Conservation (phyloP, 2,113 vertebrate species). For the Sardina pilchardus region DNA sequence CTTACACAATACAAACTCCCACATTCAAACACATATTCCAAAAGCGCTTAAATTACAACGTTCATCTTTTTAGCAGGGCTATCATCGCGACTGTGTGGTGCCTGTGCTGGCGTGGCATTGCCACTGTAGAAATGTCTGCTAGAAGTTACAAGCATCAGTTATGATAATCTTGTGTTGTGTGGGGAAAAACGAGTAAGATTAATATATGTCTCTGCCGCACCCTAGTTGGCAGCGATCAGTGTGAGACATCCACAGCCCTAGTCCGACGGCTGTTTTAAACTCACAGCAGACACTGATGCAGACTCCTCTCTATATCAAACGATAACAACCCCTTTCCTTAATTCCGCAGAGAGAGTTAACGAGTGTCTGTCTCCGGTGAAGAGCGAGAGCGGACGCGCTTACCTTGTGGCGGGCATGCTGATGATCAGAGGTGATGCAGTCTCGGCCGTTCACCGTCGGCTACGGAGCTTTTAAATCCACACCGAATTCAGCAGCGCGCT, state of each 20-base stretch:
- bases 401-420: slow-evolving; percentile 43
- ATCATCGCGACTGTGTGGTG: no score
- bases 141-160: neutral
- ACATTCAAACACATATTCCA: no score
- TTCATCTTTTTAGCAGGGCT: no score
- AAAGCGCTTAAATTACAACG: no score
- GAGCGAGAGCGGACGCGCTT: neutral
- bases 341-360: neutral
- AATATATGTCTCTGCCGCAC: neutral
- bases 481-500: slow-evolving; percentile 21
- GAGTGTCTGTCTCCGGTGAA: neutral
- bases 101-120: no score
- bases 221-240: neutral
- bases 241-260: neutral
- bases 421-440: neutral
- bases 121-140: no score
- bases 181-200: neutral
- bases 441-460: neutral
- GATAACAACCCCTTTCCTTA: no score
- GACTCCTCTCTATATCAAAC: no score
- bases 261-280: neutral
- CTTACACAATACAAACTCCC: no score
- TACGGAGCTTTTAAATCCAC: slow-evolving; percentile 12
- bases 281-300: neutral
- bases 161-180: no score